Evolutionary conservation across 2,797 vertebrate species (phyloP).

Genomic region (Poliocrania exsul): DNA sequence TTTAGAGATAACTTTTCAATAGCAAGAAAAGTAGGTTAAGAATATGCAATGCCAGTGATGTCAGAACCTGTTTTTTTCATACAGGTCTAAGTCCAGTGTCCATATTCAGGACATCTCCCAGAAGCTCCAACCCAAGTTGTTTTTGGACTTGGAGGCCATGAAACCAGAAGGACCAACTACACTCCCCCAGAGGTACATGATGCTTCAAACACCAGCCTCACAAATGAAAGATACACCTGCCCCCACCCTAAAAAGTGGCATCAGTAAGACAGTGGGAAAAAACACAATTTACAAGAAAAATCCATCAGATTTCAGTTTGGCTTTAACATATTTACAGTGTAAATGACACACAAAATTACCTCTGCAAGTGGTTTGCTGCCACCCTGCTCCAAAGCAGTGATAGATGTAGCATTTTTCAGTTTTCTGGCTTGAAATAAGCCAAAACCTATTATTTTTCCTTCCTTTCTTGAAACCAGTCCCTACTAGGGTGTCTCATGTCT

Average conservation of each 20-base stretch:
- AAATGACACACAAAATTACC: neutral
- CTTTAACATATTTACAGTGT: fast-evolving
- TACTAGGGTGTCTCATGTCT: neutral
- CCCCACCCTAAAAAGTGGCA: neutral
- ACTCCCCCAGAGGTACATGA: neutral
- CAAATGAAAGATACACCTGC: neutral
- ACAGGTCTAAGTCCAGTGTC: no score
- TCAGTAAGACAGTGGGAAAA: neutral
- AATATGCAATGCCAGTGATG: fast-evolving
- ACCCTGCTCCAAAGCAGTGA: neutral
- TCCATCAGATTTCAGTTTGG: neutral
- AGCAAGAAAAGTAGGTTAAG: neutral
- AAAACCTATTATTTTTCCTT: neutral
- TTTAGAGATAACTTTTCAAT: neutral
- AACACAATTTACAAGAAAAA: neutral
- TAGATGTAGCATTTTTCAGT: neutral
- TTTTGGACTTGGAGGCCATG: neutral
- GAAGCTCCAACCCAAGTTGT: neutral
- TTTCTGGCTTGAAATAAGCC: neutral
- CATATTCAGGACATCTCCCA: neutral
- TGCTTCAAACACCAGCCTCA: neutral
- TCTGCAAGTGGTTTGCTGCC: neutral
- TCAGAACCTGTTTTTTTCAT: neutral
- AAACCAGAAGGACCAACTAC: neutral
- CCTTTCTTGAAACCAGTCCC: neutral